Conservation (phyloP, 2,113 vertebrate genomes). For the Hucho hucho region DNA sequence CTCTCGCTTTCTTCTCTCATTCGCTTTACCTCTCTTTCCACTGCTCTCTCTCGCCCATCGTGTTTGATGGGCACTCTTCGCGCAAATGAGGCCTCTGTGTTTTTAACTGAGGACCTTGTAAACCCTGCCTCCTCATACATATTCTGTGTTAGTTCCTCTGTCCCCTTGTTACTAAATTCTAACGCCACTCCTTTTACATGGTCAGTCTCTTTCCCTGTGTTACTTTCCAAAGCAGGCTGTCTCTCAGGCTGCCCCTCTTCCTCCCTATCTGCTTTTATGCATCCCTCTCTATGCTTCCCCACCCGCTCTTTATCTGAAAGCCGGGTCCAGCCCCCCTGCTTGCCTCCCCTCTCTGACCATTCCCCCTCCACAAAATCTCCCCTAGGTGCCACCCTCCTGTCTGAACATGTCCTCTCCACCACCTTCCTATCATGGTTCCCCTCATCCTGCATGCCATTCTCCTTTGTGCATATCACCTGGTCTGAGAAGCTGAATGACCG, state of each 20-base stretch:
- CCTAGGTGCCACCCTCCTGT: conserved; percentile 21
- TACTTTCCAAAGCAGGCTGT: not conserved
- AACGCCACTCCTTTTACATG: conserved; percentile 26
- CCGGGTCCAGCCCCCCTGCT: conserved; percentile 15
- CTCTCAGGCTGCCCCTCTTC: conserved; percentile 16
- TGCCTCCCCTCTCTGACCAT: conserved; percentile 29
- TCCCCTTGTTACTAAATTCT: conserved; percentile 25
- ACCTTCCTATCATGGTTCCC: conserved; percentile 27
- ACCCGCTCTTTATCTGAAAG: conserved; percentile 31
- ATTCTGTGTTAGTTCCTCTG: conserved; percentile 21
- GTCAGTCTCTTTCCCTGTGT: conserved; percentile 15
- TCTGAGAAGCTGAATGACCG: conserved; percentile 72
- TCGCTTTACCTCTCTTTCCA: conserved; percentile 37
- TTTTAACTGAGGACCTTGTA: conserved; percentile 57
- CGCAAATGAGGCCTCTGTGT: conserved; percentile 64
- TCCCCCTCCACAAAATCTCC: not conserved
- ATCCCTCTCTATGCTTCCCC: conserved; percentile 26
- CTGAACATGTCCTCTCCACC: conserved; percentile 45
- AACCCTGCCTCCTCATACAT: conserved; percentile 57
- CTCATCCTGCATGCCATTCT: conserved; percentile 43
- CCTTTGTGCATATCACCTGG: conserved; percentile 44
- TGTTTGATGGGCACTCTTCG: conserved; percentile 59
- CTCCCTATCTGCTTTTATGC: not conserved
- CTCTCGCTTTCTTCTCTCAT: conserved; percentile 8
- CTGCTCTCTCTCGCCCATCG: conserved; percentile 49